phyloP scores from a whole-genome alignment of 1,140 invertebrate species.

The Eupeodes corollae region DNA sequence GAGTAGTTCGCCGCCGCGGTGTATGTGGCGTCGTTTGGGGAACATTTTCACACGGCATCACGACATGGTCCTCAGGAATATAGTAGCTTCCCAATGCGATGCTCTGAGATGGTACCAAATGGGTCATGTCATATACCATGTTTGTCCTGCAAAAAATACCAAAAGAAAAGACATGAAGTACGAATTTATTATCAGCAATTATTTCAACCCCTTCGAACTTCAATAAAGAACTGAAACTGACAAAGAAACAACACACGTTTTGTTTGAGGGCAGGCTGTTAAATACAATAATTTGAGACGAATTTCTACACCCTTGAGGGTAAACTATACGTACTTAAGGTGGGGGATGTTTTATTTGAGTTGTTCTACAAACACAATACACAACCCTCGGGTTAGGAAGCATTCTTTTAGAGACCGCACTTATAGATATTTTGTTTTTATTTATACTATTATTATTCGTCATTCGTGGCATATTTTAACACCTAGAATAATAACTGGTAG shows the following conservation, averaged over 20 bases:
- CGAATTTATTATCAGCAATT: no score
- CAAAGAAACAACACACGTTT: no score
- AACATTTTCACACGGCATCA: slow-evolving; percentile 32
- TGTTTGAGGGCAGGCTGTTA: no score
- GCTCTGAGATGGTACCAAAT: slow-evolving; percentile 29
- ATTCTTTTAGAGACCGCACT: slow-evolving; percentile 6
- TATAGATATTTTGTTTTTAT: slow-evolving; percentile 27
- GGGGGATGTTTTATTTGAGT: no score
- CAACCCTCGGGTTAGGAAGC: no score
- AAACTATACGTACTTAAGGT: no score
- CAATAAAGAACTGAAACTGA: no score
- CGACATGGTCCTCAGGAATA: slow-evolving; percentile 19
- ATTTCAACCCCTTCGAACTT: no score
- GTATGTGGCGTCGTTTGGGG: slow-evolving; percentile 23
- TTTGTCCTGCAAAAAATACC: neutral
- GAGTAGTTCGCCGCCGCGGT: slow-evolving; percentile 29
- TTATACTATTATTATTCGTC: slow-evolving; percentile 13
- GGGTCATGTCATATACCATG: slow-evolving; percentile 36
- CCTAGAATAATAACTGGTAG: slow-evolving; percentile 25
- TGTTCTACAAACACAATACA: no score
- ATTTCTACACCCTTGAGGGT: no score
- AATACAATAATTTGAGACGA: no score
- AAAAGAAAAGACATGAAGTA: neutral
- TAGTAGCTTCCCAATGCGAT: slow-evolving; percentile 33
- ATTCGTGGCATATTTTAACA: slow-evolving; percentile 34